Evolutionary conservation across 2,113 vertebrate genomes (phyloP).

Genomic region (Cathartes aura): DNA sequence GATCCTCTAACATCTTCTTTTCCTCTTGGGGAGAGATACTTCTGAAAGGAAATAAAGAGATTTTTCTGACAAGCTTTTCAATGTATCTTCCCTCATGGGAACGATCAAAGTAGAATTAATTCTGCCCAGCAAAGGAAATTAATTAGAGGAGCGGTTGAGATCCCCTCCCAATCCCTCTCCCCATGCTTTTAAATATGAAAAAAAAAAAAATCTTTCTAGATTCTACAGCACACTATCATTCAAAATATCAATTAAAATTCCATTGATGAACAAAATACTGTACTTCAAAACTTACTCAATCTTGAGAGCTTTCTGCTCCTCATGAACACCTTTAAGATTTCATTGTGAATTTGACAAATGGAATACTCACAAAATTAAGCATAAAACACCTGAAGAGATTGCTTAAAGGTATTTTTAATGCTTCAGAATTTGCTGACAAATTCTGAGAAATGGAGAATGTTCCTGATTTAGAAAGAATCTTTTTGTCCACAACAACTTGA

Average conservation of each 20-base stretch:
- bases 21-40: conserved; percentile 58
- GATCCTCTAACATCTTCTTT: conserved; percentile 48
- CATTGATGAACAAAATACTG: not conserved
- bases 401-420: not conserved
- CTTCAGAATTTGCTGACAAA: not conserved
- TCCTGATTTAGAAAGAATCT: not conserved
- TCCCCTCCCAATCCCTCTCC: not conserved
- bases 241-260: not conserved
- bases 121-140: not conserved
- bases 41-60: conserved; percentile 70
- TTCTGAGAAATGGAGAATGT: not conserved
- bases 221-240: not conserved
- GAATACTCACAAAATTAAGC: not conserved
- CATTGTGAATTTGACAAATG: not conserved
- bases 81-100: not conserved
- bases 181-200: not conserved
- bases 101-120: not conserved
- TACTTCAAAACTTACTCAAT: not conserved
- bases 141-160: not conserved
- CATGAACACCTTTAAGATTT: not conserved
- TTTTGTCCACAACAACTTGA: not conserved
- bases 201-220: not conserved
- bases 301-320: not conserved
- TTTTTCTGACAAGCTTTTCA: not conserved
- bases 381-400: not conserved